A percentile compares a stretch with the other conserved stretches of the same genome.
Conservation (phyloP, 64 coral and sea anemone genomes). For the Stichodactyla helianthus region DNA sequence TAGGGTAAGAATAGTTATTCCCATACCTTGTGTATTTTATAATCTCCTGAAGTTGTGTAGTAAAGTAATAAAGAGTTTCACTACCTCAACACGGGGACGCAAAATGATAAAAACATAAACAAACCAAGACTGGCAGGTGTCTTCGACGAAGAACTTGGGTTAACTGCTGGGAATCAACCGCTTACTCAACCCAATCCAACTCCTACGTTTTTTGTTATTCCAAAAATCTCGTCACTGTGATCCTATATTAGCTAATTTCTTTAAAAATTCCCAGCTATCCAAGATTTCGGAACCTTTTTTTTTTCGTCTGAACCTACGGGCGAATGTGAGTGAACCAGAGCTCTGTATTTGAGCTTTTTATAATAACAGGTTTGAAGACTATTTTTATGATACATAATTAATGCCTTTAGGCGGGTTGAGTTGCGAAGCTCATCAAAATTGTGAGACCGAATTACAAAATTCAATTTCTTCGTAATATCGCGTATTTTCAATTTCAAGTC, state of each 20-base stretch:
- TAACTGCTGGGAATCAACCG: not conserved
- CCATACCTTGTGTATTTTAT: not conserved
- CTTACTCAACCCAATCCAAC: constrained; percentile 7
- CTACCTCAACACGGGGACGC: not conserved
- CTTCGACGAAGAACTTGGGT: not conserved
- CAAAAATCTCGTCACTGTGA: not conserved
- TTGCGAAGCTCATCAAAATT: constrained; percentile 2
- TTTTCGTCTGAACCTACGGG: too few species aligned
- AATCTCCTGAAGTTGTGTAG: not conserved
- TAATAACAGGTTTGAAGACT: not conserved
- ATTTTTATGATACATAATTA: constrained; percentile 21
- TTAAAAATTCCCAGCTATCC: not conserved
- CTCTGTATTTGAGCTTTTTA: not conserved
- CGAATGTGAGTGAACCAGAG: not conserved
- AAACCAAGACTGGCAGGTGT: not conserved
- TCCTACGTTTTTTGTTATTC: not conserved
- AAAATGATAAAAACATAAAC: constrained; percentile 27
- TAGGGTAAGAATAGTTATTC: not conserved
- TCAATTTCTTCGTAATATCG: not conserved
- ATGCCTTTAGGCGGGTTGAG: constrained; percentile 21
- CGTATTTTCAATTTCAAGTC: not conserved
- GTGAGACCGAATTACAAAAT: constrained; percentile 3
- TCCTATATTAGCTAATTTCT: not conserved
- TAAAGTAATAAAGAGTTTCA: not conserved
- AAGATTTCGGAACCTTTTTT: not conserved